Evolutionary conservation across 2,113 vertebrate genomes (phyloP).

Genomic region (Copsychus sechellarum): DNA sequence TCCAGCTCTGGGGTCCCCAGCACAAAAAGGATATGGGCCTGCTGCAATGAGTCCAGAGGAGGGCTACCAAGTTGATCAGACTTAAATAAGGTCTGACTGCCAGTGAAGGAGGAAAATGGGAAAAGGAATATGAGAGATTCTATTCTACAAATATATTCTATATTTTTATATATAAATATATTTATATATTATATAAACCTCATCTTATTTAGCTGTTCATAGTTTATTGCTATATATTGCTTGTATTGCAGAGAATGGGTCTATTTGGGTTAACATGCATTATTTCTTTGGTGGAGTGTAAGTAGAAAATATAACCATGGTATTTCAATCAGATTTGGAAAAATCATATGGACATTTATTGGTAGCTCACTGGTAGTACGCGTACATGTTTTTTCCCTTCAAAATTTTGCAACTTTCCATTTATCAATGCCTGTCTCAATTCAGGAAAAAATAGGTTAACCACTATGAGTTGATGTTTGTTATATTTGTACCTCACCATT

Average conservation of each 20-base stretch:
- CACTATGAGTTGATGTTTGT: background rate
- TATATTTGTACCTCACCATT: background rate
- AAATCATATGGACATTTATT: background rate
- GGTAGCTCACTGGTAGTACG: background rate
- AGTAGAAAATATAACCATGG: background rate
- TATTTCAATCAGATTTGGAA: background rate
- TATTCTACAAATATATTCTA: background rate
- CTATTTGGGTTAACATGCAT: background rate
- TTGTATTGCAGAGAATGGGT: background rate
- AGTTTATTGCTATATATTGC: background rate
- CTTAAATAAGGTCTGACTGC: background rate
- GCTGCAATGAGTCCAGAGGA: background rate
- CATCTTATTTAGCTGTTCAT: background rate
- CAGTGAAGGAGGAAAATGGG: background rate
- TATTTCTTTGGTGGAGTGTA: background rate
- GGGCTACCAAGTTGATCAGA: background rate
- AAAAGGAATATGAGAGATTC: background rate
- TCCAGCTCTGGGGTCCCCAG: background rate
- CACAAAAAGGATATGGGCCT: background rate
- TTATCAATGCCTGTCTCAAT: background rate
- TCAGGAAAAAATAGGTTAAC: background rate
- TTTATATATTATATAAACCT: background rate
- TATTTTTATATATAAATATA: background rate
- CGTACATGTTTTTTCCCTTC: background rate
- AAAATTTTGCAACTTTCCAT: background rate